Evolutionary conservation across 2,797 vertebrate species (phyloP), one percentile per base, ranked within the genome.

Genomic region (Macrochelys suwanniensis): DNA sequence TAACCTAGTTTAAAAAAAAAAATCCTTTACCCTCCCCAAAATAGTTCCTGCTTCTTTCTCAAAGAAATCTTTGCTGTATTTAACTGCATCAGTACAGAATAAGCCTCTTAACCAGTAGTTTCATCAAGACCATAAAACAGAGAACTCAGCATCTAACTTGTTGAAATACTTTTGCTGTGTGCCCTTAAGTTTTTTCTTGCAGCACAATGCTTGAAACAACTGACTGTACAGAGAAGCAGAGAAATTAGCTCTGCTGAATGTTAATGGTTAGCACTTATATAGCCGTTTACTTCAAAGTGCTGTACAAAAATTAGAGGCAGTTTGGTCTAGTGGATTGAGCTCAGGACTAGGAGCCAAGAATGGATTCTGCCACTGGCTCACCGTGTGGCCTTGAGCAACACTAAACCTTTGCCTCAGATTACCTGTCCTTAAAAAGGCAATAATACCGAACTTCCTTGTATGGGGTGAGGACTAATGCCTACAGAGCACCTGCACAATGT

Each of bases 131-230:
- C 82, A 53, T 89, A 94, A 92, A 94, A 85, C 57, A 42, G 71
- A 84, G 42, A 50, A 47, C n/a, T 59, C 49, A 28, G 45, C 45
- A 47, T 28, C 42, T 50, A 54, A 47, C 26, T 45, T 33, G 25
- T 86, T 5, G 42, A 80, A 80, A 82, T 85, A 16, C 89, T 89
- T 82, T 47, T 80, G 74, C 91, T 87, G 83, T 37, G 83, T 94
- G 86, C 65, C 91, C 95, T 96, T 94, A 94, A 96, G 93, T 31
- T 79, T 78, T 51, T 51, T 50, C 49, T 33, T 51, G 12, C 49
- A 6, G 49, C 74, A 49, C 74, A 77, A 31, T 77, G 74, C 25
- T 45, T 49, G 74, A 13, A 47, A 77, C 45, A 77, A 49, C 12
- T 5, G 25, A 8, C 26, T 31, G 45, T 28, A 49, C 45, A 76